Evolutionary conservation across 2,888 invertebrate genomes (phyloP).

Genomic region (Synergus gifuensis): DNA sequence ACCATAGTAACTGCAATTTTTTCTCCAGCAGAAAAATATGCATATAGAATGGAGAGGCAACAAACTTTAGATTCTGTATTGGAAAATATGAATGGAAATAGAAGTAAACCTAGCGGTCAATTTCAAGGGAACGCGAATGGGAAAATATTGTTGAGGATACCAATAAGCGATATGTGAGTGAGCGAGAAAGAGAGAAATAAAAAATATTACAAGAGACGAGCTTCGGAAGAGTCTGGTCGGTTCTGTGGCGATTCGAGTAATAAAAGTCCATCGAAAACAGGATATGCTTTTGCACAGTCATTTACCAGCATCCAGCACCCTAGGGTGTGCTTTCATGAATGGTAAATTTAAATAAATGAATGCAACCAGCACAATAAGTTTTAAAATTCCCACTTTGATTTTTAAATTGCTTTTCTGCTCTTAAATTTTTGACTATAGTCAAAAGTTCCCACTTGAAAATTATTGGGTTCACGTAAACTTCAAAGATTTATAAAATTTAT

Average conservation of each 20-base stretch:
- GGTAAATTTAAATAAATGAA: background rate
- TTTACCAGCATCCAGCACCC: constrained; percentile 1
- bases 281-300: background rate
- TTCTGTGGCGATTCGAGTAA: background rate
- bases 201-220: background rate
- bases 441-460: background rate
- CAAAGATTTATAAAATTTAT: background rate
- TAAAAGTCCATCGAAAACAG: constrained; percentile 1
- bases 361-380: background rate
- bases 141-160: background rate
- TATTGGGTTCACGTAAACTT: background rate
- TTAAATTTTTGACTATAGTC: background rate
- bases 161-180: background rate
- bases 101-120: background rate
- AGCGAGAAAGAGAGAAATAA: background rate
- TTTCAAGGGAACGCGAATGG: background rate
- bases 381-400: background rate
- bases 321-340: constrained; percentile 3
- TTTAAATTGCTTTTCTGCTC: background rate
- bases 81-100: constrained; percentile 8
- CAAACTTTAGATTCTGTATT: background rate
- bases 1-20: background rate
- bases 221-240: background rate
- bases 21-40: background rate
- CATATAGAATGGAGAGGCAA: background rate